Evolutionary conservation across 2,113 vertebrate species (phyloP).

Genomic region (Dipodomys merriami): DNA sequence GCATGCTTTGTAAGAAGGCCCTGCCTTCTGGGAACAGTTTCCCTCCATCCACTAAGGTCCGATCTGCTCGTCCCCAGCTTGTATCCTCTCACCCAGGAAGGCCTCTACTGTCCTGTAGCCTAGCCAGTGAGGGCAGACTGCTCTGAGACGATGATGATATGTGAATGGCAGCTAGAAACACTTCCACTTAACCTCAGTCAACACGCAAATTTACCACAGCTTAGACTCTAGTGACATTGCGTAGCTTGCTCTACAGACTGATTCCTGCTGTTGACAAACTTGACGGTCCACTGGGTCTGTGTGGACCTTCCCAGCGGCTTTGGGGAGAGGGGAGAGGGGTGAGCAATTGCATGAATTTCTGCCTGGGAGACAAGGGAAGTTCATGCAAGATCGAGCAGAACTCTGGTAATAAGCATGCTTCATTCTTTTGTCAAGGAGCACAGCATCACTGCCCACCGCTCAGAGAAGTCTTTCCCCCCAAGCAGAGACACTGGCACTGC

Average conservation of each 20-base stretch:
- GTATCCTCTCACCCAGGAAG: neutral
- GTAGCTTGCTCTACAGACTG: neutral
- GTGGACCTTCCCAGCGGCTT: neutral
- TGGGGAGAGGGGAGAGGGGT: neutral
- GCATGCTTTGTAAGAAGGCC: neutral
- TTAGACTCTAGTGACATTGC: neutral
- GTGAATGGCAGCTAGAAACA: neutral
- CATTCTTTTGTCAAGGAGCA: neutral
- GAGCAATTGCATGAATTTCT: neutral
- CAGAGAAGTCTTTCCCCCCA: neutral
- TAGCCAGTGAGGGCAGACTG: neutral
- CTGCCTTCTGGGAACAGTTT: neutral
- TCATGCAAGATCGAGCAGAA: neutral
- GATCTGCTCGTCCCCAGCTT: neutral
- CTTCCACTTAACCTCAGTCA: neutral
- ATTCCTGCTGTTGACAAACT: neutral
- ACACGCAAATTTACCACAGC: neutral
- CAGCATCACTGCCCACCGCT: neutral
- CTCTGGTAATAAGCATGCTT: neutral
- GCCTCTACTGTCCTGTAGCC: fast-evolving
- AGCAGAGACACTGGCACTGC: neutral
- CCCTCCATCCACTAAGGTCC: neutral
- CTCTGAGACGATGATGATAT: neutral
- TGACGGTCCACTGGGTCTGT: neutral
- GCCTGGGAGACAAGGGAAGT: neutral